Conservation (phyloP, 2,888 invertebrate genomes). For the Sminthurinus aureus region DNA sequence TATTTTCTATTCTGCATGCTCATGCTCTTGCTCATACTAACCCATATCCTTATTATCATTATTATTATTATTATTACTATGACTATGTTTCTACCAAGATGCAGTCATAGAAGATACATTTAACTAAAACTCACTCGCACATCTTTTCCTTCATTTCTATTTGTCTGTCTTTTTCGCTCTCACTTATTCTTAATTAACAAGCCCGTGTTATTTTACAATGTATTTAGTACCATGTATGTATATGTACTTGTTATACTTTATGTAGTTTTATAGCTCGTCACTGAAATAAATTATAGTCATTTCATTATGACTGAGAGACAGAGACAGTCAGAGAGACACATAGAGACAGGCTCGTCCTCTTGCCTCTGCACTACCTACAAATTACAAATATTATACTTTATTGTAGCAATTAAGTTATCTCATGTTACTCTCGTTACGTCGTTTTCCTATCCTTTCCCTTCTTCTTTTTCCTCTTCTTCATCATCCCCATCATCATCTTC, state of each 20-base stretch:
- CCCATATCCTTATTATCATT: constrained; percentile 50
- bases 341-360: not conserved
- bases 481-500: not conserved
- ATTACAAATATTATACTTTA: not conserved
- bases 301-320: too few relatives aligned
- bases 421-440: not conserved
- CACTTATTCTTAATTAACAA: too few relatives aligned
- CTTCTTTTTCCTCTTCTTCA: not conserved
- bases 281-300: too few relatives aligned
- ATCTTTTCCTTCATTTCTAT: not conserved
- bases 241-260: not conserved
- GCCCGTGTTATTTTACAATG: too few relatives aligned
- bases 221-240: too few relatives aligned
- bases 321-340: too few relatives aligned
- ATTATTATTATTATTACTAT: constrained; percentile 7
- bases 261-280: too few relatives aligned
- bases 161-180: not conserved
- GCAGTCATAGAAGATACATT: not conserved
- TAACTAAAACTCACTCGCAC: not conserved
- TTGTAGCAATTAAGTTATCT: not conserved
- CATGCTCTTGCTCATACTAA: constrained; percentile 56
- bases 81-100: not conserved
- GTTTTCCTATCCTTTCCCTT: not conserved
- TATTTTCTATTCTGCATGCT: constrained; percentile 41
- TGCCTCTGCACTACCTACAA: not conserved